Evolutionary conservation across 2,797 vertebrate genomes (phyloP).

Genomic region (Chromis chromis): DNA sequence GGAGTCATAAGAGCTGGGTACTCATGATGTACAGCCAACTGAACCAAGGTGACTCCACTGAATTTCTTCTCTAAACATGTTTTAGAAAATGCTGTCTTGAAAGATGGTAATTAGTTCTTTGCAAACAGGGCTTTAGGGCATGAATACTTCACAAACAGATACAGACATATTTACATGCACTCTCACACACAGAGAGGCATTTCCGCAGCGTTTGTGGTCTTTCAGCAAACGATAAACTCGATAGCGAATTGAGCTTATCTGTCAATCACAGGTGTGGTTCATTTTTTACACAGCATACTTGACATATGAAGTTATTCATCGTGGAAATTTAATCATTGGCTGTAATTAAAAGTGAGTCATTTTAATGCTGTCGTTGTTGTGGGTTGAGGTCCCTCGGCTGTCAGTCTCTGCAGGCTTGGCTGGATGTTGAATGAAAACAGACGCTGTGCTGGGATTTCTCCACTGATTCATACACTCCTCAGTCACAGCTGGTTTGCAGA

Average conservation of each 20-base stretch:
- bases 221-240: background rate
- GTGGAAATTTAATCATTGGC: slow-evolving; percentile 27
- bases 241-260: slow-evolving; percentile 13
- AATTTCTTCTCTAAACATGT: slow-evolving; percentile 13
- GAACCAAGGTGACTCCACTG: slow-evolving; percentile 8
- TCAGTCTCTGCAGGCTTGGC: slow-evolving; percentile 16
- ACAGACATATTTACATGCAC: background rate
- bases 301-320: slow-evolving; percentile 20
- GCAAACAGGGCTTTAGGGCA: slow-evolving; percentile 38
- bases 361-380: slow-evolving; percentile 10
- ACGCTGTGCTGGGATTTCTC: slow-evolving; percentile 11
- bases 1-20: background rate
- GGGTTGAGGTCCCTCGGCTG: slow-evolving; percentile 24
- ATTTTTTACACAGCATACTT: background rate
- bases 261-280: slow-evolving; percentile 34
- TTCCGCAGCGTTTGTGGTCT: background rate
- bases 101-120: slow-evolving; percentile 22
- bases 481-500: slow-evolving; percentile 6
- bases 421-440: slow-evolving; percentile 21
- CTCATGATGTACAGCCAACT: background rate
- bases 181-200: background rate
- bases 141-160: slow-evolving; percentile 9
- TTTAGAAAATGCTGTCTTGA: background rate
- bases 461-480: slow-evolving; percentile 4
- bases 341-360: slow-evolving; percentile 49